These are phyloP conservation scores for Carollia perspicillata DNA, from an alignment of 2,113 vertebrate genomes.

Conservation along the genomic window DNA sequence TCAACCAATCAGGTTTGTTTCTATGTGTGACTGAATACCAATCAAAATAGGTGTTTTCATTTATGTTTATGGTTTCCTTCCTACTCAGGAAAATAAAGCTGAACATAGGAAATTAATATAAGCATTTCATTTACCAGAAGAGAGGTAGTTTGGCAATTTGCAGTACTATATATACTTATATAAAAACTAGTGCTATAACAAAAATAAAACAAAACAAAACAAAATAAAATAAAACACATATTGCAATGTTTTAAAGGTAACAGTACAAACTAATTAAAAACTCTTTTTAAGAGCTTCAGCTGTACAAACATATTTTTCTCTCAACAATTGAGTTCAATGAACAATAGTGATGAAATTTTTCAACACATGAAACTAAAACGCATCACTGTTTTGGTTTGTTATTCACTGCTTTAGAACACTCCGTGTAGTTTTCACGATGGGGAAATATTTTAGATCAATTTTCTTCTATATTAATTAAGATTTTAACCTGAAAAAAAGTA, in stretches of 20 bases:
- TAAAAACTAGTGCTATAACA: conserved; percentile 26
- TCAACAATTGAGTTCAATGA: conserved; percentile 32
- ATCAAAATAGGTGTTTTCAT: conserved; percentile 84
- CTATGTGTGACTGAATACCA: conserved; percentile 80
- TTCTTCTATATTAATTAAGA: conserved; percentile 79
- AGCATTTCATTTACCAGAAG: conserved; percentile 63
- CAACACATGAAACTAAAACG: conserved; percentile 51
- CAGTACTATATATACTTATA: conserved; percentile 48
- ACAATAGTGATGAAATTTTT: conserved; percentile 62
- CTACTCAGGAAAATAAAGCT: conserved; percentile 76
- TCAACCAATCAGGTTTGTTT: conserved; percentile 84
- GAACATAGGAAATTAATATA: conserved; percentile 75
- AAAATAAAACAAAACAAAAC: not conserved
- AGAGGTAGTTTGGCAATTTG: conserved; percentile 40
- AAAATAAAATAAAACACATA: not conserved
- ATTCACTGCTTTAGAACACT: conserved; percentile 49
- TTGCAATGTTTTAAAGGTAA: conserved; percentile 33
- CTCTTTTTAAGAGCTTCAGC: conserved; percentile 51
- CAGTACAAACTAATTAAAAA: not conserved
- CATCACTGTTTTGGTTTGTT: not conserved
- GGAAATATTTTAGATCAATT: conserved; percentile 73
- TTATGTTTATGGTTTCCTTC: conserved; percentile 78
- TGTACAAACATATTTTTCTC: conserved; percentile 46
- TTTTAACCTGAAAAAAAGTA: conserved; percentile 86
- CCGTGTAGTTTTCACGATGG: conserved; percentile 52